Base-by-base conservation (phyloP, 2,888 invertebrate species). In the Coenonympha glycerion region DNA sequence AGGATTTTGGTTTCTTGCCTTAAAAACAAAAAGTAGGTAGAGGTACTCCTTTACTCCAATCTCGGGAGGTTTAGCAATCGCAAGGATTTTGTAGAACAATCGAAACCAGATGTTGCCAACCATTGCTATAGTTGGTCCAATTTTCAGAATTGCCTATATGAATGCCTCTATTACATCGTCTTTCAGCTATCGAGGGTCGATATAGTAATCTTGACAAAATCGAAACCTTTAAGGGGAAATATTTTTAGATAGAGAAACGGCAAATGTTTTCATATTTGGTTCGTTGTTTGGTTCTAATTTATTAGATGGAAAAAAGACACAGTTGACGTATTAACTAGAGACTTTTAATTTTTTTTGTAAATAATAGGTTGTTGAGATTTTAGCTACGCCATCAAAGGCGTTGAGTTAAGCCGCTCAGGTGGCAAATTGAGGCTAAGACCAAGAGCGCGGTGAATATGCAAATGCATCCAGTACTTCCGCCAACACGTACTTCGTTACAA, bases 81-180 rank as follows among this genome's bases (percentile, higher is more conserved):
- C 41, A 37, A 18, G 18, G 26, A 45, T 45, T 49, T 26, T 47
- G 37, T 11, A 47, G 50, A 31, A 50, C 37, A 53, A 53, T 49
- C 42, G 26, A 31, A 28, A 18, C 41, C 50, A 53, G 42, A 50
- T 53, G 53, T 50, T 50, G 33, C 53, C 46, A 49, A 39, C 39
- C 39, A 13, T 24, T 39, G 39, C 8, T 39, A 8, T 18, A 11
- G 34, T 30, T 36, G 36, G 37, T 21, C 42, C 37, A 50, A 41
- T 50, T 50, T 47, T 26, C 31, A 31, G 50, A 39, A 53, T 44
- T 24, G 42, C 53, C 37, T 47, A 24, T 24, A 39, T 16, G 39
- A 24, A 24, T 15, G 39, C 24, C 24, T 39, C 39, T 24, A 39
- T 39, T 9, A 39, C 24, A 24, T 15, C 39, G 39, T 24, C 24